Evolutionary conservation across 2,113 vertebrate species (phyloP).

Genomic region (Noctilio leporinus): DNA sequence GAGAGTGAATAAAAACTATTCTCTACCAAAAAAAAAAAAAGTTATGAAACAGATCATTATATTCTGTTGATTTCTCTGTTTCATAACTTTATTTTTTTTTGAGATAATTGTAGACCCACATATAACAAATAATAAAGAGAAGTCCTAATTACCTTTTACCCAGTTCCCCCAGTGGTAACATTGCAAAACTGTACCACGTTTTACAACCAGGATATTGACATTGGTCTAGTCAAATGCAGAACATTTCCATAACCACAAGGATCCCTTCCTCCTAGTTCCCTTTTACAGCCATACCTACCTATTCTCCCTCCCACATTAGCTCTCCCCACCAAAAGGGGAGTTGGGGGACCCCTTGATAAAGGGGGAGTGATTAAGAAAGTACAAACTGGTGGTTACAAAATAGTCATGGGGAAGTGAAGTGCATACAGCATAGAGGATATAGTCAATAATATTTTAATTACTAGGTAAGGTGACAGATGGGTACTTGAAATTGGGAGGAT

Average conservation of each 20-base stretch:
- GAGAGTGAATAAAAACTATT: no score
- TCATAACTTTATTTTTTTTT: background rate
- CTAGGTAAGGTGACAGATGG: background rate
- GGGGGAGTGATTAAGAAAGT: background rate
- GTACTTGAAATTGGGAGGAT: background rate
- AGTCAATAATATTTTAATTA: background rate
- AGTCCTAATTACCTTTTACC: background rate
- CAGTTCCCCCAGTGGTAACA: background rate
- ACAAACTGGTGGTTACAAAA: background rate
- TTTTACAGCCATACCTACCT: background rate
- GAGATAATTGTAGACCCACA: background rate
- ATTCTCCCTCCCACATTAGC: background rate
- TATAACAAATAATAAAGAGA: background rate
- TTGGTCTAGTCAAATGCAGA: background rate
- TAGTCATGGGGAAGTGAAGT: background rate
- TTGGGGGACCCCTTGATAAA: background rate
- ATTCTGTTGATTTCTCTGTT: background rate
- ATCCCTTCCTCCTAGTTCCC: background rate
- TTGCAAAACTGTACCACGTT: background rate
- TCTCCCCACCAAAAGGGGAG: background rate
- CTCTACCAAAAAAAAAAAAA: no score
- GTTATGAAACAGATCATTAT: background rate
- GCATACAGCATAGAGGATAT: background rate
- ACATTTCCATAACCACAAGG: background rate
- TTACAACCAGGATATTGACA: background rate